phyloP scores from a whole-genome alignment of 2,113 vertebrate species.

The Eptatretus burgeri region DNA sequence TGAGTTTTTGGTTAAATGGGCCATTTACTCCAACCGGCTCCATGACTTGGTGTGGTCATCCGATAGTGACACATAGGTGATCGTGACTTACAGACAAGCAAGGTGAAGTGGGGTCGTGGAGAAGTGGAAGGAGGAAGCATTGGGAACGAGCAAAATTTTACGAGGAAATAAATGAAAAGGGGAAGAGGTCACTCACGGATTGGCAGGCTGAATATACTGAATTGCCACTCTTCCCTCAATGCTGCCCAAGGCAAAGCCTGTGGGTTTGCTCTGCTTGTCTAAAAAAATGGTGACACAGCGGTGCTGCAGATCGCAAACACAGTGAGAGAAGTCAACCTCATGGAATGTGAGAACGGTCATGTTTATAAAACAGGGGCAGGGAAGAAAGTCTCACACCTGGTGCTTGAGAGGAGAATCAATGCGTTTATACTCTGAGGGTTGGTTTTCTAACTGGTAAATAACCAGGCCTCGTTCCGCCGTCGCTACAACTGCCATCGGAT shows the following conservation, averaged over 20 bases:
- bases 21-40: too few species aligned
- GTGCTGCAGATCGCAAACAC: slow-evolving; percentile 24
- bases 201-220: slow-evolving; percentile 90
- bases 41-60: too few species aligned
- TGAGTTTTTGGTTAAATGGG: too few species aligned
- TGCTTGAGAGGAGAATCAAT: slow-evolving; percentile 95
- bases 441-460: slow-evolving; percentile 85
- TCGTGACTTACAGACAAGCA: too few species aligned
- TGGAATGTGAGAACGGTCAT: neutral
- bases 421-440: slow-evolving; percentile 74
- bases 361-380: neutral
- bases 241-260: slow-evolving; percentile 84
- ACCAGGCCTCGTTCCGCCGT: slow-evolving; percentile 81
- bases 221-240: slow-evolving; percentile 93
- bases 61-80: too few species aligned
- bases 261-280: slow-evolving; percentile 95
- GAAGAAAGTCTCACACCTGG: slow-evolving; percentile 27
- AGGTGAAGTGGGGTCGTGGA: neutral
- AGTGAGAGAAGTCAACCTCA: neutral
- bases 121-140: too few species aligned
- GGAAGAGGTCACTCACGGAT: slow-evolving; percentile 40
- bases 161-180: neutral
- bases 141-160: neutral
- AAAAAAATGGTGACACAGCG: slow-evolving; percentile 98
- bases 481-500: slow-evolving; percentile 88